Evolutionary conservation across 30 jellyfish, hydroid and myxozoan genomes (phyloP).

Genomic region (Pseudorhiza aurosa): DNA sequence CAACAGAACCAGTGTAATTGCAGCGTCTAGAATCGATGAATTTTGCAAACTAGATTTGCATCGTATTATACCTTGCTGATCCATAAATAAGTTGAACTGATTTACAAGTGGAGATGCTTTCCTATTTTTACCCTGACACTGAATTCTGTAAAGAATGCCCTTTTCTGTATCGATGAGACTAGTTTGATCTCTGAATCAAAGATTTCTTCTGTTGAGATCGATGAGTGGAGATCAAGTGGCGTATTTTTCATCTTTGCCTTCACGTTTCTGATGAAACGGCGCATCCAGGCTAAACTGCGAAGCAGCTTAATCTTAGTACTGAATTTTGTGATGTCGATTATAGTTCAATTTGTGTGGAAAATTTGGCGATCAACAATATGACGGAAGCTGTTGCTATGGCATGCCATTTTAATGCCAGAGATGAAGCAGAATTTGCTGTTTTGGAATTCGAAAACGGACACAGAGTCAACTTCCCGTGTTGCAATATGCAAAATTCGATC

Average conservation of each 20-base stretch:
- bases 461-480: background rate
- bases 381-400: conserved; percentile 5
- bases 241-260: background rate
- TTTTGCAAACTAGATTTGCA: conserved; percentile 29
- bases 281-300: conserved; percentile 31
- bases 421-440: conserved; percentile 3
- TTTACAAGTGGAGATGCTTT: background rate
- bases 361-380: background rate
- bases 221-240: too few species aligned
- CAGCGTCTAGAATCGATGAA: conserved; percentile 6
- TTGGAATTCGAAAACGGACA: background rate
- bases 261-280: conserved; percentile 7
- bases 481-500: background rate
- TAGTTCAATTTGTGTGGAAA: background rate
- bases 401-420: background rate
- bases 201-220: conserved; percentile 21
- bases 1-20: conserved; percentile 20
- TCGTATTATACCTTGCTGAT: conserved; percentile 11
- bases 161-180: too few species aligned
- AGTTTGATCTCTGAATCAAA: conserved; percentile 4
- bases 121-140: background rate
- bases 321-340: background rate
- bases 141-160: too few species aligned
- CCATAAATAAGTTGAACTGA: conserved; percentile 26
- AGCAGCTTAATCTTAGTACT: conserved; percentile 16